Conservation (phyloP, 2,888 invertebrate species). For the Chymomyza amoena region DNA sequence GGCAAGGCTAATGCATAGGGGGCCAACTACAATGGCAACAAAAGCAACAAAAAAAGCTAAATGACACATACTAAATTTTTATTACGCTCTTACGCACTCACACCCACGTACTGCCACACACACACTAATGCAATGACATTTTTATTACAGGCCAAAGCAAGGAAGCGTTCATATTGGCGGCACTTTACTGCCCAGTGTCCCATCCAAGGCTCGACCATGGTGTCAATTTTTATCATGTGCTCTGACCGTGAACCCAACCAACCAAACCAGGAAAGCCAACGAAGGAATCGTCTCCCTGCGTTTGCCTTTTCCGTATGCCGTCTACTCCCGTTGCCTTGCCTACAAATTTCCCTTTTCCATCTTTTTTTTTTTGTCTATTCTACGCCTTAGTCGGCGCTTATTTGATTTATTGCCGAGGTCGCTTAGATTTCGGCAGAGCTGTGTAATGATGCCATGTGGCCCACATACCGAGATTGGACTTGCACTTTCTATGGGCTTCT, state of each 20-base stretch:
- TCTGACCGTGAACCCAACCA: slow-evolving; percentile 53
- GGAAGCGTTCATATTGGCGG: not conserved
- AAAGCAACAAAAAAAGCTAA: slow-evolving; percentile 37
- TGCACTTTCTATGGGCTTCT: slow-evolving; percentile 6
- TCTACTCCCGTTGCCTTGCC: not conserved
- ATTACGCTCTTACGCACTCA: slow-evolving; percentile 43
- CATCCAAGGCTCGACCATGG: slow-evolving; percentile 30
- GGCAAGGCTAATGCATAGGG: slow-evolving; percentile 53
- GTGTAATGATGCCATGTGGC: slow-evolving; percentile 35
- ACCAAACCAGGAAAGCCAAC: slow-evolving; percentile 18
- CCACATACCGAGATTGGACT: not conserved
- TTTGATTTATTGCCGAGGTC: slow-evolving; percentile 69
- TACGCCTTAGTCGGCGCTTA: slow-evolving; percentile 65
- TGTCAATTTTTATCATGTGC: slow-evolving; percentile 68
- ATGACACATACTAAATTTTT: slow-evolving; percentile 71
- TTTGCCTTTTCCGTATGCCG: not conserved
- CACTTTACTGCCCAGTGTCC: not conserved
- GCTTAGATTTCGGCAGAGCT: slow-evolving; percentile 36
- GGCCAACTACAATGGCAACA: slow-evolving; percentile 25
- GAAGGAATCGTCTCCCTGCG: not conserved
- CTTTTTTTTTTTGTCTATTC: slow-evolving; percentile 37
- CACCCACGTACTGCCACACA: slow-evolving; percentile 6
- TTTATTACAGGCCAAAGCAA: slow-evolving; percentile 43
- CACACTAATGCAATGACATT: slow-evolving; percentile 56
- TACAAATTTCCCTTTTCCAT: not conserved